A percentile compares a stretch with the other conserved stretches of the same genome.
phyloP scores from a whole-genome alignment of 2,113 vertebrate genomes.

The Dasyprocta punctata region DNA sequence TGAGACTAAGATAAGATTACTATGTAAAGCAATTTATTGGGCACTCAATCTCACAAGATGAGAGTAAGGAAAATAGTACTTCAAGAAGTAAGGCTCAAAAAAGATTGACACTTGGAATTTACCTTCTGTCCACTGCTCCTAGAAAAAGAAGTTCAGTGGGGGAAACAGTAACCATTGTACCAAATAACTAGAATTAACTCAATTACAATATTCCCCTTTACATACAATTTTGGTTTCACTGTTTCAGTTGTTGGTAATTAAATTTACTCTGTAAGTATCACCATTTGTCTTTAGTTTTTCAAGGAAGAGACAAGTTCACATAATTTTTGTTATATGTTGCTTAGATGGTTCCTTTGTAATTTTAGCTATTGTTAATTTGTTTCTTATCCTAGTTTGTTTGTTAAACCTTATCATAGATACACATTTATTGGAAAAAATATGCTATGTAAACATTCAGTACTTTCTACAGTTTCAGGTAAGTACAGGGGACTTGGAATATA shows the following conservation, averaged over 20 bases:
- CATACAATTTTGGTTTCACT: neutral
- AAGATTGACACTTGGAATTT: neutral
- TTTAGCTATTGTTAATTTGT: neutral
- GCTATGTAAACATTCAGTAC: neutral
- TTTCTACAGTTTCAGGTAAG: neutral
- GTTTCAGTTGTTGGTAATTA: neutral
- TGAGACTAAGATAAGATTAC: neutral
- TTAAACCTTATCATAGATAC: neutral
- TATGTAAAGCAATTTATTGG: neutral
- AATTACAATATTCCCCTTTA: neutral
- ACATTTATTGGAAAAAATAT: neutral
- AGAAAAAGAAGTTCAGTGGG: neutral
- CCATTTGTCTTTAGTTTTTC: neutral
- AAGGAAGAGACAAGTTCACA: neutral
- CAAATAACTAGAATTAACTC: neutral
- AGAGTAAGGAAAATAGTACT: neutral
- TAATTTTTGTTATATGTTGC: neutral
- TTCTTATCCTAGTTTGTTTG: neutral
- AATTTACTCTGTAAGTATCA: neutral
- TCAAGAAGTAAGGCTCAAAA: neutral
- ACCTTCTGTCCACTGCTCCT: neutral
- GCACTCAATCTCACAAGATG: neutral
- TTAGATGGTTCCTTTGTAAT: neutral
- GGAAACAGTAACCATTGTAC: neutral
- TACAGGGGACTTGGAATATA: neutral